phyloP scores from a whole-genome alignment of 1,140 invertebrate species.

The Lordiphosa collinella region DNA sequence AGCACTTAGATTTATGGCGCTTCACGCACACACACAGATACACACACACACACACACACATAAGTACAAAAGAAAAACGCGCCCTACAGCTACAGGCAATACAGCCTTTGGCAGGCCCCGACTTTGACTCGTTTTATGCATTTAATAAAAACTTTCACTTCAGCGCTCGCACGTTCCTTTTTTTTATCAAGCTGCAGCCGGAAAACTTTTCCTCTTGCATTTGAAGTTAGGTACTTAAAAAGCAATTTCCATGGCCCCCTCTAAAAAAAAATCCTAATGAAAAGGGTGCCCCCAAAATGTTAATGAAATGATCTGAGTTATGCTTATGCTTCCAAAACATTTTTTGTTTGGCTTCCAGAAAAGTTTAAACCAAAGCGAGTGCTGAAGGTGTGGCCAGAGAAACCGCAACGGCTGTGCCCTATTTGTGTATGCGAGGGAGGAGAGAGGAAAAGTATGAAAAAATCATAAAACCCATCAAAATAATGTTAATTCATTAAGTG shows the following conservation, averaged over 20 bases:
- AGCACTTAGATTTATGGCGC: slow-evolving; percentile 74
- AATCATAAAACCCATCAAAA: slow-evolving; percentile 76
- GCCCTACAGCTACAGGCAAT: slow-evolving; percentile 10
- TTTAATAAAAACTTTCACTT: slow-evolving; percentile 76
- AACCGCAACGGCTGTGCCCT: slow-evolving; percentile 33
- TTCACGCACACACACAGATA: slow-evolving; percentile 29
- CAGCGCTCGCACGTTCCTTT: slow-evolving; percentile 43
- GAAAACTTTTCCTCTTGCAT: slow-evolving; percentile 65
- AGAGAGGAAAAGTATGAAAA: slow-evolving; percentile 46
- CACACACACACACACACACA: slow-evolving; percentile 27
- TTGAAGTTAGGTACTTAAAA: slow-evolving; percentile 73
- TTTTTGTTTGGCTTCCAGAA: slow-evolving; percentile 35
- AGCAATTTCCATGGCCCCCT: slow-evolving; percentile 57
- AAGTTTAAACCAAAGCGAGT: slow-evolving; percentile 54
- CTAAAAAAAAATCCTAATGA: slow-evolving; percentile 16
- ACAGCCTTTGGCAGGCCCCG: slow-evolving; percentile 37
- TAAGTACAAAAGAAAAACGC: not conserved
- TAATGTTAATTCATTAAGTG: slow-evolving; percentile 78
- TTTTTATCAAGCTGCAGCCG: slow-evolving; percentile 35
- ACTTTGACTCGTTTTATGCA: slow-evolving; percentile 70
- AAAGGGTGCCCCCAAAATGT: slow-evolving; percentile 57
- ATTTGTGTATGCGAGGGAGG: slow-evolving; percentile 23
- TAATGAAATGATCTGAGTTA: slow-evolving; percentile 77
- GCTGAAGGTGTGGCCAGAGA: slow-evolving; percentile 25
- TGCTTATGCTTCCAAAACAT: slow-evolving; percentile 54